Conservation (phyloP, 2,113 vertebrate species). For the Zosterops japonicus region DNA sequence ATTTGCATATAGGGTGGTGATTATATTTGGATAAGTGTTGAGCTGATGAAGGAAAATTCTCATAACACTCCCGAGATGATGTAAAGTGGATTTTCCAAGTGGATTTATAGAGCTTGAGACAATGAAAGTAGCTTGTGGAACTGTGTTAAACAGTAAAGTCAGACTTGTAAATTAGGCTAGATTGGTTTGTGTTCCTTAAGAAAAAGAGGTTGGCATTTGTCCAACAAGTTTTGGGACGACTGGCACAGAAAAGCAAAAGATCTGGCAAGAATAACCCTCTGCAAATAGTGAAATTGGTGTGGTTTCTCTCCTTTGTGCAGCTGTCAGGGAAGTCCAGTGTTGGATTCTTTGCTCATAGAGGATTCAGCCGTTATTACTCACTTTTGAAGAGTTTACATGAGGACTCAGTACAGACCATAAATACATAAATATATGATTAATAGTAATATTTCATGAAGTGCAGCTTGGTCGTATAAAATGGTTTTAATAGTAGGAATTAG, state of each 20-base stretch:
- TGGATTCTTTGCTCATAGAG: background rate
- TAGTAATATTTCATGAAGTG: background rate
- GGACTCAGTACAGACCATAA: background rate
- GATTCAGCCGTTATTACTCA: background rate
- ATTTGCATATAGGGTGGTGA: background rate
- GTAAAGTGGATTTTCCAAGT: background rate
- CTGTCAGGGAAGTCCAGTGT: background rate
- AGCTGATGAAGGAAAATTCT: background rate
- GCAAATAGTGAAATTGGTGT: background rate
- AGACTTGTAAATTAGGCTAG: background rate
- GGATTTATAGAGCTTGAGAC: background rate
- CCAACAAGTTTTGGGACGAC: background rate
- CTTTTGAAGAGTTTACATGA: background rate
- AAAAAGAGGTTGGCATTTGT: background rate
- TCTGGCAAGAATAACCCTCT: background rate
- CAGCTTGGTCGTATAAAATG: background rate
- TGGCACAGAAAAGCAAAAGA: background rate
- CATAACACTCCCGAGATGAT: background rate
- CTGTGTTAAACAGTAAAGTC: background rate
- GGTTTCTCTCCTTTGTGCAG: background rate
- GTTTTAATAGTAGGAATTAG: background rate
- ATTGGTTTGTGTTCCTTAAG: background rate
- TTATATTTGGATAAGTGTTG: background rate
- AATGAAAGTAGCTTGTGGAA: background rate
- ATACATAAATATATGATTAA: background rate